Base-by-base conservation (phyloP, 2,797 vertebrate species). In the Gymnothorax javanicus region DNA sequence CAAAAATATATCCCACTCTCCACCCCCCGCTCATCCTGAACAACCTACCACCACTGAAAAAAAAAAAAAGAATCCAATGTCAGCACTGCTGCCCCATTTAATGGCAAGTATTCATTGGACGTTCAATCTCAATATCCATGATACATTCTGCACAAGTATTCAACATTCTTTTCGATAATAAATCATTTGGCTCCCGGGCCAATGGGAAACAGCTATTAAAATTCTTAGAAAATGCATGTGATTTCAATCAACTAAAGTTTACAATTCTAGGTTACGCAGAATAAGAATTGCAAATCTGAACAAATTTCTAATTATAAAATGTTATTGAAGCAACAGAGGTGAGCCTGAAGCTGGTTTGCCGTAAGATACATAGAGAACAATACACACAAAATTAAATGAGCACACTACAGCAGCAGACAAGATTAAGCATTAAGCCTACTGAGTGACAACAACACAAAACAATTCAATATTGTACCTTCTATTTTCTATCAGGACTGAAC, bases 1-100 rank as follows among this genome's bases (percentile, higher is more conserved):
- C 81, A 91, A 91, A 91, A 90, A 84, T 84, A 84, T 89, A 90
- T 56, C 86, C 87, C 84, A 83, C 56, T 85, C 73, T 88, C 87
- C 81, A 67, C 59, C 77, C 67, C 88, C 69, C 67, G 84, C 71
- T 43, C 85, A 58, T 23, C 50, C 84, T 2, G 33, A 23, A 3
- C 83, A 87, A 85, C 86, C 15, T 86, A 86, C 82, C 64, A 87
- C 56, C 15, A 71, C 9, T 87, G 50, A 81, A 82, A 79, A 84
- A 7, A 77, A 85, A 83, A 23, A 59, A 77, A 62, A 64, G 33
- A 88, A 12, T 84, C 33, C 33, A 85, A 56, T 71, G 85, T 73
- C 43, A 87, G 85, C 82, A 60, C 25, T 69, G 25, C 85, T 60
- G 33, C 73, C 60, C n/a, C 79, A 84, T 81, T 58, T 77, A 88